Percentiles rank a stretch among this genome's conserved stretches.
Evolutionary conservation across 2,797 vertebrate genomes (phyloP).

Genomic region (Danio tinwini): DNA sequence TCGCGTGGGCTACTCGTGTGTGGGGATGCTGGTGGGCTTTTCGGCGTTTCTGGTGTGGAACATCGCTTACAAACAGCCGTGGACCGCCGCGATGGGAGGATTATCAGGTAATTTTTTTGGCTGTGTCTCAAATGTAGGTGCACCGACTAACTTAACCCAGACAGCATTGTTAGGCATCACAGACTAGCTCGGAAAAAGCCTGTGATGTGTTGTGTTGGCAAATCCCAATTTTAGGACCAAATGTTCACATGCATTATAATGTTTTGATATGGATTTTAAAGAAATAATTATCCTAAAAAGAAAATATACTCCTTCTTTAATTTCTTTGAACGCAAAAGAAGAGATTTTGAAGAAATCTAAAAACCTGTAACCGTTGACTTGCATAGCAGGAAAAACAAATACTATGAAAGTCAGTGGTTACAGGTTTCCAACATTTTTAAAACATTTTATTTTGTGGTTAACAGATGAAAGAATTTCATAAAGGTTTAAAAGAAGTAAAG

Average conservation of each 20-base stretch:
- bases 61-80: conserved; percentile 83
- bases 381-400: too few species aligned
- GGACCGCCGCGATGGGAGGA: conserved; percentile 89
- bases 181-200: neutral
- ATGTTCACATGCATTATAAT: neutral
- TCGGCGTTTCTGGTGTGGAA: conserved; percentile 90
- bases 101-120: conserved; percentile 83
- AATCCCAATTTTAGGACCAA: neutral
- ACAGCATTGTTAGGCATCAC: neutral
- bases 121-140: neutral
- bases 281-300: too few species aligned
- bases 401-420: too few species aligned
- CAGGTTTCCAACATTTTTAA: too few species aligned
- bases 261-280: neutral
- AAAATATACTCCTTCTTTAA: too few species aligned
- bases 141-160: neutral
- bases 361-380: too few species aligned
- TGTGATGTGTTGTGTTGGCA: neutral
- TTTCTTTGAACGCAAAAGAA: too few species aligned
- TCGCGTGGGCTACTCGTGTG: conserved; percentile 81
- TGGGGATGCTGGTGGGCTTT: conserved; percentile 80
- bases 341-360: too few species aligned
- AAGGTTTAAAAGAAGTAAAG: too few species aligned
- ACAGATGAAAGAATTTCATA: too few species aligned
- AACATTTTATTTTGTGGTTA: too few species aligned